Evolutionary conservation across 2,888 invertebrate species (phyloP), one percentile per base, ranked within the genome.

Genomic region (Epistrophe eligans): DNA sequence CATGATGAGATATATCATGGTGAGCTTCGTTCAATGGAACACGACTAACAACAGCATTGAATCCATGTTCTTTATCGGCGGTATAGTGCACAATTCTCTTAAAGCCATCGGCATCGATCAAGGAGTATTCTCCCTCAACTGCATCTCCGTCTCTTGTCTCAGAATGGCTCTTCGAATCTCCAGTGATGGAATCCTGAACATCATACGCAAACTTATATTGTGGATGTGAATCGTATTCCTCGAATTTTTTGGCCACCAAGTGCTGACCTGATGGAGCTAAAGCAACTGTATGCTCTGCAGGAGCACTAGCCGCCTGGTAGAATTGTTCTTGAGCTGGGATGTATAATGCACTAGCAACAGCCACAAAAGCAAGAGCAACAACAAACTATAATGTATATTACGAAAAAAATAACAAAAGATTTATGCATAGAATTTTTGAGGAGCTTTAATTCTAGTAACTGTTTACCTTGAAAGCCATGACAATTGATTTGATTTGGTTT

Each of bases 161-260:
- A 7, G 84, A 73, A 50, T 90, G 90, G 35, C 88, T 89, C 55
- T 90, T 89, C 2, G 89, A 72, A 77, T 90, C 90, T 2, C 90
- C 90, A 11, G 89, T 90, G 11, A 87, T 77, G 1, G 73, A 64
- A 64, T 90, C 90, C 10, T 89, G 89, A 3, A 90, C 90, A 40
- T 88, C 88, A 79, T 90, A 90, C n/a, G 77, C 79, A 82, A 88
- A 90, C 70, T 89, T 89, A 76, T 90, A 90, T n/a, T 90, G 81
- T 17, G 89, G 89, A 55, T 89, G 89, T 9, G 89, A 82, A 67
- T 90, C 90, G 76, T 89, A 90, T 83, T 89, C 89, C 8, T 89
- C 79, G 4, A 79, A 76, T 10, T 70, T 67, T 43, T 84, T 89
- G 19, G 81, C 73, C 32, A 88, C 48, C 10, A 83, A 76, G 10